Evolutionary conservation across 1,140 invertebrate genomes (phyloP), one percentile per base, ranked within the genome.

Genomic region (Campoletis sonorensis): DNA sequence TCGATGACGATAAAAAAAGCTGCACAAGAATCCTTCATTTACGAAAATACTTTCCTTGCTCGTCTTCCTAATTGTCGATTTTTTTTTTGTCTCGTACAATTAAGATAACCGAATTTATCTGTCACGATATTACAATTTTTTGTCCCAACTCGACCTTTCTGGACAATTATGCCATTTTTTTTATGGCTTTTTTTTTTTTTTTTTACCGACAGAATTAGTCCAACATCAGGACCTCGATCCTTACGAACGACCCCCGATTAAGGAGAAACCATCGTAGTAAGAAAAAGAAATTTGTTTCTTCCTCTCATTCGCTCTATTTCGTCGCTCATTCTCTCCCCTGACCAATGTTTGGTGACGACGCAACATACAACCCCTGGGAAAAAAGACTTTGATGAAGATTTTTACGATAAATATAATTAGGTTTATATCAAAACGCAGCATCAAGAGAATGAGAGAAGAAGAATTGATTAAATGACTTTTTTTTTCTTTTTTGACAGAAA

Each of bases 21-120:
- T 33, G 33, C n/a, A 16, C 72, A 75, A 3, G 23, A 61, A 23
- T 2, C 64, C 33, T 51, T 26, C 0, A 27, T 70, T 27, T 21
- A 21, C 49, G 37, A 30, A 58, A 15, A 54, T 26, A 68, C 54
- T 13, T n/a, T 4, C 71, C 26, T 27, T 40, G 13, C 7, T 8
- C 15, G 23, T 58, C 21, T 11, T 16, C 51, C 72, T 27, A 40
- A 1, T 15, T 0, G 13, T 45, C n/a, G 27, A 13, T 67, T 61
- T 78, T 15, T 54, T 78, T 79, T 71, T 51, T 58, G 30, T 70
- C 40, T 77, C 37, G 58, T 70, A 70, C 80, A 81, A 81, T 81
- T 81, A 81, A 81, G 80, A 81, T 81, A 81, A 70, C 64, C 80
- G 71, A 81, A 81, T 81, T 81, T 81, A 81, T 81, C 75, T 78